Percentiles rank a stretch among this genome's conserved stretches.
Conservation (phyloP, 1,140 invertebrate genomes). For the Aleiodes sp. region DNA sequence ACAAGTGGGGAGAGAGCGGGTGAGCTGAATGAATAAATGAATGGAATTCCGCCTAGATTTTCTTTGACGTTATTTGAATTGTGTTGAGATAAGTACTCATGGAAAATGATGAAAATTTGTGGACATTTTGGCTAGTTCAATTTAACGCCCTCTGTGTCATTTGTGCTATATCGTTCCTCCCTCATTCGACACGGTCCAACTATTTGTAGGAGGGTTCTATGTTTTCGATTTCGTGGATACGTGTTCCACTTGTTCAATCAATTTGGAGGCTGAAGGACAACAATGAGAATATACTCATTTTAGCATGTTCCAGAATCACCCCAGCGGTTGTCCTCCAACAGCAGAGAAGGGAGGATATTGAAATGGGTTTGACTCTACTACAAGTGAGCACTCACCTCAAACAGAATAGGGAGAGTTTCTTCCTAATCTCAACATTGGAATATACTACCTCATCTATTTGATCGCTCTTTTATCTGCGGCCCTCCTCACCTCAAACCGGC, state of each 20-base stretch:
- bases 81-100: no score
- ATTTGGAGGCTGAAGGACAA: not conserved
- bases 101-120: no score
- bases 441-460: no score
- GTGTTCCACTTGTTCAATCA: not conserved
- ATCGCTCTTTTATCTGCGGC: not conserved
- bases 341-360: constrained; percentile 3
- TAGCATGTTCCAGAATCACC: not conserved
- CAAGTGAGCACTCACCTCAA: no score
- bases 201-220: not conserved
- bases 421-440: no score
- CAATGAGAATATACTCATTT: not conserved
- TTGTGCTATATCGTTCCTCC: not conserved
- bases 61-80: no score
- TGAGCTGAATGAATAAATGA: no score
- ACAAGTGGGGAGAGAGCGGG: no score
- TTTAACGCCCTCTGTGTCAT: not conserved
- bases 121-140: not conserved
- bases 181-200: not conserved
- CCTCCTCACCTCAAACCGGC: not conserved
- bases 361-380: not conserved
- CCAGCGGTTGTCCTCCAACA: no score
- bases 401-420: no score
- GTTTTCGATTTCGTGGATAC: not conserved
- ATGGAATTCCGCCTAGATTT: no score